Evolutionary conservation across 2,797 vertebrate species (phyloP).

Genomic region (Echeneis naucrates): DNA sequence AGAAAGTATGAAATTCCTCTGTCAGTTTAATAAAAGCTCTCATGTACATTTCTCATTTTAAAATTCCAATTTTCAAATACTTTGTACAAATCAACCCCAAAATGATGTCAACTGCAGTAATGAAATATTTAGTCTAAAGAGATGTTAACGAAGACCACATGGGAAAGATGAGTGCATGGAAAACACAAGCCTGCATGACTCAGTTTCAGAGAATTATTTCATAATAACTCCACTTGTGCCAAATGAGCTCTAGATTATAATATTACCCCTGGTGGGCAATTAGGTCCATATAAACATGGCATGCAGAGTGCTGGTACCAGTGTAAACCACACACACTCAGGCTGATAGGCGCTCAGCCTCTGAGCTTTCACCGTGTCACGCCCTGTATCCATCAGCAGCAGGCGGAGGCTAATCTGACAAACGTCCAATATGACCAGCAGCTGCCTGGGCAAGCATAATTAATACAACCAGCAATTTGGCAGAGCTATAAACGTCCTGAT

Average conservation of each 20-base stretch:
- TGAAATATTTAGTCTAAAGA: slow-evolving; percentile 57
- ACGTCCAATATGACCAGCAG: slow-evolving; percentile 78
- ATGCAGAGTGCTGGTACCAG: slow-evolving; percentile 71
- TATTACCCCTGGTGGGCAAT: slow-evolving; percentile 75
- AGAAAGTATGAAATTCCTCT: background rate
- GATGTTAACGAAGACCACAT: slow-evolving; percentile 47
- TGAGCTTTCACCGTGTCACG: slow-evolving; percentile 63
- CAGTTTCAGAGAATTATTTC: slow-evolving; percentile 66
- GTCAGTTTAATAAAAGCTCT: background rate
- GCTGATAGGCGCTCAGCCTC: slow-evolving; percentile 35
- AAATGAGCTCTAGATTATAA: slow-evolving; percentile 82
- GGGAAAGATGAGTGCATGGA: slow-evolving; percentile 65
- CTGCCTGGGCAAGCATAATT: slow-evolving; percentile 76
- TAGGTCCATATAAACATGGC: slow-evolving; percentile 76
- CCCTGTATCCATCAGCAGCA: slow-evolving; percentile 70
- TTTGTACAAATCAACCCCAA: slow-evolving; percentile 27
- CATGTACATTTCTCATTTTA: background rate
- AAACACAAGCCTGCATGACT: slow-evolving; percentile 51
- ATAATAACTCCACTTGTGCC: slow-evolving; percentile 49
- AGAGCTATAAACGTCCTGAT: slow-evolving; percentile 76
- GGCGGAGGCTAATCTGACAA: slow-evolving; percentile 85
- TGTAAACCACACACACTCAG: slow-evolving; percentile 45
- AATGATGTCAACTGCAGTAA: slow-evolving; percentile 52
- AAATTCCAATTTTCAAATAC: slow-evolving; percentile 24
- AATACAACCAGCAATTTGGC: slow-evolving; percentile 84